Base-by-base conservation (phyloP, 2,888 invertebrate species). In the Eretmocerus hayati region DNA sequence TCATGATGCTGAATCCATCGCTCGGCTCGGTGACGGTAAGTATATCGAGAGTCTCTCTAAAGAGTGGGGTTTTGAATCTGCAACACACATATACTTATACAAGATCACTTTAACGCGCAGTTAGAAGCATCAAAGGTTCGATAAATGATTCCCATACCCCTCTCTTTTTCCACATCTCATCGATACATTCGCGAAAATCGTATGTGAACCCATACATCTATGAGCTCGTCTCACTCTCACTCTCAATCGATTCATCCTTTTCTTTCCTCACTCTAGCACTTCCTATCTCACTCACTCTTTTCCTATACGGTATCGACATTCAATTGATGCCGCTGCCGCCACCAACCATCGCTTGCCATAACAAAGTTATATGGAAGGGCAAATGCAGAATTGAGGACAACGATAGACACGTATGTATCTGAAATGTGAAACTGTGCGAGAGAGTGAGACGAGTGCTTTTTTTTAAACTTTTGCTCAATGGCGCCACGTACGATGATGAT, bases 1-100 rank as follows among this genome's bases (percentile, higher is more conserved):
- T 65, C 66, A 65, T 63, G 65, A 55, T 54, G 56, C 56, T 56
- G 58, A 56, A 55, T 59, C 58, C 51, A 54, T 56, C 54, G 53
- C 57, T 51, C 55, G 50, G 31, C 41, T n/a, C n/a, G n/a, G n/a
- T n/a, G n/a, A n/a, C n/a, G n/a, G n/a, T n/a, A n/a, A n/a, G n/a
- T n/a, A n/a, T n/a, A n/a, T n/a, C n/a, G n/a, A n/a, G n/a, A n/a
- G n/a, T n/a, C 38, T 38, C 26, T 20, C 5, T 41, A 11, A 15
- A 46, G 57, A 54, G 56, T 46, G 54, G 56, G 55, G 53, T 31
- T 16, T n/a, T n/a, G n/a, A n/a, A n/a, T n/a, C n/a, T n/a, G n/a
- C n/a, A n/a, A n/a, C n/a, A n/a, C n/a, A n/a, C n/a, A n/a, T n/a
- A n/a, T n/a, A n/a, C n/a, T n/a, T n/a, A n/a, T n/a, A n/a, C n/a